Conservation (phyloP, 2,888 invertebrate genomes). For the Drosophila kuntzei region DNA sequence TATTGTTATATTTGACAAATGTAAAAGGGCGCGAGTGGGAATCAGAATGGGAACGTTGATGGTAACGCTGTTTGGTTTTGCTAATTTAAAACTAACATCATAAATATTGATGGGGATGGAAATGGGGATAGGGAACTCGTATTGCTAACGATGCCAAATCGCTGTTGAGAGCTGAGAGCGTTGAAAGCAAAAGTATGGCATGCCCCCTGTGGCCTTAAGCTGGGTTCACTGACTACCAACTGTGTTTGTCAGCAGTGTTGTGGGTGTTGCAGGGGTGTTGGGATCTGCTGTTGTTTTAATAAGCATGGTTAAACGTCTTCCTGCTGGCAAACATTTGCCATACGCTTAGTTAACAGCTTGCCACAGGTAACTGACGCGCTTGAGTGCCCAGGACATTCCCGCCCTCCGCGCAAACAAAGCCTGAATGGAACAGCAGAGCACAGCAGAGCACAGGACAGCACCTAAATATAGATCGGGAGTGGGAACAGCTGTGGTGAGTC, state of each 20-base stretch:
- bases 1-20: slow-evolving; percentile 48
- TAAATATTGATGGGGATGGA: slow-evolving; percentile 70
- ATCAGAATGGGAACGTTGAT: slow-evolving; percentile 59
- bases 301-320: slow-evolving; percentile 74
- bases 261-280: not conserved
- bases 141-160: slow-evolving; percentile 40
- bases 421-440: slow-evolving; percentile 18
- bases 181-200: slow-evolving; percentile 77
- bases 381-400: slow-evolving; percentile 61
- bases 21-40: slow-evolving; percentile 47
- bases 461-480: not conserved
- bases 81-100: slow-evolving; percentile 79
- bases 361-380: slow-evolving; percentile 74
- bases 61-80: slow-evolving; percentile 72
- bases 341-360: slow-evolving; percentile 81
- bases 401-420: slow-evolving; percentile 46
- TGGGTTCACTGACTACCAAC: slow-evolving; percentile 58
- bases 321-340: slow-evolving; percentile 78
- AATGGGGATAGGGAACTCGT: not conserved
- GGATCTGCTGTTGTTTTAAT: slow-evolving; percentile 60
- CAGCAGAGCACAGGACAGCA: not conserved
- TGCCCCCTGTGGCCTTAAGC: slow-evolving; percentile 70
- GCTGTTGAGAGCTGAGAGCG: slow-evolving; percentile 36
- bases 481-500: slow-evolving; percentile 4
- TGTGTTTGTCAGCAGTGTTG: slow-evolving; percentile 9